A percentile compares a stretch with the other conserved stretches of the same genome.
These are phyloP conservation scores for Rhinoptilus africanus DNA, from an alignment of 2,113 vertebrate genomes.

Conservation along the genomic window DNA sequence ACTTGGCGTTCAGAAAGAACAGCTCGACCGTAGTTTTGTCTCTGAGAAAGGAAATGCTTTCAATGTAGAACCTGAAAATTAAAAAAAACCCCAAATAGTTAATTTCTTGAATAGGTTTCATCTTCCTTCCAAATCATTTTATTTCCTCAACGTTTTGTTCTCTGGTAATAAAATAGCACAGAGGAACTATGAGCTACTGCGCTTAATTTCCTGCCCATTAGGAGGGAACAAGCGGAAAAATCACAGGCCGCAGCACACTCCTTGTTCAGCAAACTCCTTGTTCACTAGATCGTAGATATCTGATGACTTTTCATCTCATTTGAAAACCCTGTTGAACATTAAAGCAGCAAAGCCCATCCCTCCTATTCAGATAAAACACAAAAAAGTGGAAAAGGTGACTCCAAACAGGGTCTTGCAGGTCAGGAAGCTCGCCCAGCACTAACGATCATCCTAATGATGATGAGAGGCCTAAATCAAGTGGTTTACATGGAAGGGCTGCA, in stretches of 20 bases:
- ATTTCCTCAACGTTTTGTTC: conserved; percentile 14
- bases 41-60: conserved; percentile 91
- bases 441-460: not conserved
- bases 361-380: not conserved
- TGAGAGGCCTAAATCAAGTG: not conserved
- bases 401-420: rapidly evolving
- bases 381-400: not conserved
- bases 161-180: not conserved
- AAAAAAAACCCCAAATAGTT: not conserved
- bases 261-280: not conserved
- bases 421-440: not conserved
- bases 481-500: not conserved
- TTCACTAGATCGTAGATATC: not conserved
- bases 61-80: conserved; percentile 92
- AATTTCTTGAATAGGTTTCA: not conserved
- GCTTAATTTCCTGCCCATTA: conserved; percentile 21
- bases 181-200: conserved; percentile 5
- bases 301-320: not conserved
- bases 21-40: conserved; percentile 94
- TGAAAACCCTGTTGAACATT: rapidly evolving
- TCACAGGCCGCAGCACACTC: not conserved
- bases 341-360: not conserved
- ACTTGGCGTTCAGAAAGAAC: conserved; percentile 97
- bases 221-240: not conserved
- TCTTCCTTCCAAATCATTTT: not conserved